phyloP scores from a whole-genome alignment of 92 coral and sea anemone genomes.

The Palythoa caribaeorum region DNA sequence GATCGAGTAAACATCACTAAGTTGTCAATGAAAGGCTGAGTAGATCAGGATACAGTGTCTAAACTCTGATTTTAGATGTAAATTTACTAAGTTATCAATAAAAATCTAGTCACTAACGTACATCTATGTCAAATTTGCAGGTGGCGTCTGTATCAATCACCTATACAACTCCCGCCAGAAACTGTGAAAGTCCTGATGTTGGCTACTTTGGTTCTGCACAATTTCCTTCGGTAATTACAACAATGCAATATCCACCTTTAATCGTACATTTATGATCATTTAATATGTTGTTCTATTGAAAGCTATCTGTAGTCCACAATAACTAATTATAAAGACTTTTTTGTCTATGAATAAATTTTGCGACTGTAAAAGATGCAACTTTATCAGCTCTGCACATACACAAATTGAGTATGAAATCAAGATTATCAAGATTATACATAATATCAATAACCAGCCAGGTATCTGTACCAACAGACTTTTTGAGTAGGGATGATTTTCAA shows the following conservation, averaged over 20 bases:
- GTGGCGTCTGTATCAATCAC: constrained; percentile 59
- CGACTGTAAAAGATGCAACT: not conserved
- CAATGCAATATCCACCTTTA: not conserved
- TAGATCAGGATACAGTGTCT: not conserved
- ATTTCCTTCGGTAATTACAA: constrained; percentile 43
- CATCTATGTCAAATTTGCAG: constrained; percentile 29
- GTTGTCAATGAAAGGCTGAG: not conserved
- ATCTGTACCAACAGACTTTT: not conserved
- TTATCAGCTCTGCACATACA: no score
- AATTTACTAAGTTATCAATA: not conserved
- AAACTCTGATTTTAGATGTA: not conserved
- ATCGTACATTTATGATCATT: not conserved
- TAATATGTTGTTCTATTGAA: not conserved
- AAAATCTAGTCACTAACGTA: not conserved
- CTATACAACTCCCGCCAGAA: constrained; percentile 52
- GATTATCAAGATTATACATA: not conserved
- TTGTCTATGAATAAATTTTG: not conserved
- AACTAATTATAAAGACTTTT: constrained; percentile 1
- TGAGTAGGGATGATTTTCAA: no score
- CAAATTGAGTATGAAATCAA: not conserved
- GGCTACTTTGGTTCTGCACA: constrained; percentile 63
- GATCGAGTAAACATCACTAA: not conserved
- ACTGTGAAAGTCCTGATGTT: constrained; percentile 58
- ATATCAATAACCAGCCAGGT: not conserved
- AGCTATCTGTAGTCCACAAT: not conserved